A percentile compares a stretch with the other conserved stretches of the same genome.
These are phyloP conservation scores for Parazoanthus darwini DNA, from an alignment of 92 coral and sea anemone species.

Conservation along the genomic window DNA sequence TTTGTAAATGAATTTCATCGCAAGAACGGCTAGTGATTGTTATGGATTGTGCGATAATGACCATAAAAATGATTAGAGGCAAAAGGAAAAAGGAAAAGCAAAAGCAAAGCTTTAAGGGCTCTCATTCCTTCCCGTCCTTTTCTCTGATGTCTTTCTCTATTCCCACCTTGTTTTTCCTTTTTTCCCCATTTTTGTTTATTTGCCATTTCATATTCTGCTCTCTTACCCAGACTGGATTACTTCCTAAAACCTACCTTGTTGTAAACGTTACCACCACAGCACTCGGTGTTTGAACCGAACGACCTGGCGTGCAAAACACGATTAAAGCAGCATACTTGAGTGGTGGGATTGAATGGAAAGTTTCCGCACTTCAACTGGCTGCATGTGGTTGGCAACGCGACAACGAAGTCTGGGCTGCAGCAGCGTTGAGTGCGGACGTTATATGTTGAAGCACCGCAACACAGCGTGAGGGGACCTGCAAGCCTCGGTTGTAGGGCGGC, in stretches of 20 bases:
- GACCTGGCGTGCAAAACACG: constrained; percentile 6
- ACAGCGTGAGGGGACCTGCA: background rate
- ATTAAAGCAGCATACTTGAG: constrained; percentile 24
- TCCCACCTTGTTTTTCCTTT: too few species aligned
- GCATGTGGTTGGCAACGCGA: constrained; percentile 5
- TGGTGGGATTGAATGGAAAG: constrained; percentile 7
- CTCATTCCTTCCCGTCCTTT: too few species aligned
- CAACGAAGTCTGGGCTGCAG: constrained; percentile 9
- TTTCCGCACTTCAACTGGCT: constrained; percentile 1
- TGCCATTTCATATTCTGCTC: too few species aligned
- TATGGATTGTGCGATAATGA: too few species aligned
- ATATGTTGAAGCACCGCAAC: constrained; percentile 6
- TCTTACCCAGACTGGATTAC: too few species aligned
- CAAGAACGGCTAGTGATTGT: too few species aligned
- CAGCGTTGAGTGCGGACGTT: constrained; percentile 12
- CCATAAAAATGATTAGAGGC: too few species aligned
- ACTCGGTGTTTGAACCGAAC: constrained; percentile 24
- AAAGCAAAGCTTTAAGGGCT: too few species aligned
- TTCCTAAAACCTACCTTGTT: background rate
- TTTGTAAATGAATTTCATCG: too few species aligned
- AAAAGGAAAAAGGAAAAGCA: too few species aligned
- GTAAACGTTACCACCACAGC: constrained; percentile 21
- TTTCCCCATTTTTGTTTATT: too few species aligned
- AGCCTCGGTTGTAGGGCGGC: constrained; percentile 18
- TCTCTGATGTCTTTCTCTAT: too few species aligned